A percentile compares a stretch with the other conserved stretches of the same genome.
Conservation (phyloP, 1,140 invertebrate genomes). For the Agraylea sexmaculata region DNA sequence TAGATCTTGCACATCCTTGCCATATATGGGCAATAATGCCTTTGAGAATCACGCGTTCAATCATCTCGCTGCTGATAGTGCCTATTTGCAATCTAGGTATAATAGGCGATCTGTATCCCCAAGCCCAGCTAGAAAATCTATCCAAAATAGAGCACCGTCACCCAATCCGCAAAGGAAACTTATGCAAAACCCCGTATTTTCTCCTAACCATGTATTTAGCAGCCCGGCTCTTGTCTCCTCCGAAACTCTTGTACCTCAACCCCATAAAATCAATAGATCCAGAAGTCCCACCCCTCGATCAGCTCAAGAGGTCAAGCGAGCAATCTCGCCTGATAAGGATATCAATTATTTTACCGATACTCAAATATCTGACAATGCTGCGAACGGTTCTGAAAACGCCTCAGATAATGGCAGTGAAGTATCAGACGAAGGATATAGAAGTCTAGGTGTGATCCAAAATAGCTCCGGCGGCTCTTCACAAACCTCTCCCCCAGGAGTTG, state of each 20-base stretch:
- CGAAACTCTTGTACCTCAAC: slow-evolving; percentile 12
- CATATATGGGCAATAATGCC: slow-evolving; percentile 20
- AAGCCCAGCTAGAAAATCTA: slow-evolving; percentile 15
- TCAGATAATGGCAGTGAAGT: slow-evolving; percentile 78
- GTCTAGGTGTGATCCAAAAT: slow-evolving; percentile 55
- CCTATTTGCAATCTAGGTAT: slow-evolving; percentile 16
- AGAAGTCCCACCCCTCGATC: slow-evolving; percentile 42
- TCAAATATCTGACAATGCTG: slow-evolving; percentile 24
- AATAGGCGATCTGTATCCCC: slow-evolving; percentile 18
- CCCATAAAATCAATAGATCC: slow-evolving; percentile 33
- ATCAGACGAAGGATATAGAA: slow-evolving; percentile 77
- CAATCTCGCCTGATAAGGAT: slow-evolving; percentile 31
- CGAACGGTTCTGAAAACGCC: slow-evolving; percentile 41
- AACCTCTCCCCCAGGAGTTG: slow-evolving; percentile 26
- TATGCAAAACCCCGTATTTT: slow-evolving; percentile 1
- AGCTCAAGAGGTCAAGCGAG: slow-evolving; percentile 35
- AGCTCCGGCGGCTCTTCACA: slow-evolving; percentile 33
- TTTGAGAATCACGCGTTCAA: slow-evolving; percentile 20
- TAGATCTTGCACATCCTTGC: slow-evolving; percentile 14
- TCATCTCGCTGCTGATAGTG: slow-evolving; percentile 16
- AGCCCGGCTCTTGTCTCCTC: slow-evolving; percentile 14
- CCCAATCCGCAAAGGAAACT: slow-evolving; percentile 14
- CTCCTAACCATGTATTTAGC: slow-evolving; percentile 2
- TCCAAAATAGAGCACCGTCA: slow-evolving; percentile 9
- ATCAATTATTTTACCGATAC: slow-evolving; percentile 21